Base-by-base conservation (phyloP, 2,888 invertebrate species). In the Melanostoma mellinum region DNA sequence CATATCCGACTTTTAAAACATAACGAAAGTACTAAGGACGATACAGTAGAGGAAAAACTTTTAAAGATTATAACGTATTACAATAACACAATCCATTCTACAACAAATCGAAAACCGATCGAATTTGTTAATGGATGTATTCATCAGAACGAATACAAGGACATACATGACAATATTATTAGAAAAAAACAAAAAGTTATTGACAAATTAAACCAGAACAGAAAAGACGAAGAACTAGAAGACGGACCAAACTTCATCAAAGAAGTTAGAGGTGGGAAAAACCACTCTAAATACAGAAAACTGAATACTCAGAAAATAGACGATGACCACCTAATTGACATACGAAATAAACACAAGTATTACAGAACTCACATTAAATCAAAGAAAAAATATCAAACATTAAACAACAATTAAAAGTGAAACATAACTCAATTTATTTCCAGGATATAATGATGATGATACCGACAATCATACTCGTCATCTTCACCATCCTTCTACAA, bases 1-100 rank as follows among this genome's bases (percentile, higher is more conserved):
- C 85, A 87, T 20, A 61, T 86, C 20, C 9, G 85, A 20, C 68
- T 86, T 3, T 44, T 86, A 50, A 80, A 77, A 72, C 86, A n/a
- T n/a, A 80, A 86, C 9, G 56, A 76, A 0, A 77, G 33, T 42
- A 81, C 77, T 55, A 68, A 80, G 10, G 44, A 33, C n/a, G 86
- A 67, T 2, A 76, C 86, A 9, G 73, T 78, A 5, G 86, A 86
- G 63, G 79, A 86, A 8, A 86, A 86, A 71, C 79, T 86, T 6
- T 35, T 55, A 6, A 79, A 69, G 58, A 85, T 84, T 10, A 82
- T 86, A 74, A 69, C 61, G 9, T 85, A 84, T 46, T 86, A 86
- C 20, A 86, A 87, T 33, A 85, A 85, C 6, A 84, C 85, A 6
- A 86, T 82, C 3, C 85, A 86, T 44, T 75, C 60, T 6, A 84